A percentile compares a stretch with the other conserved stretches of the same genome.
Evolutionary conservation across 64 coral and sea anemone genomes (phyloP).

Genomic region (Actinia equina): DNA sequence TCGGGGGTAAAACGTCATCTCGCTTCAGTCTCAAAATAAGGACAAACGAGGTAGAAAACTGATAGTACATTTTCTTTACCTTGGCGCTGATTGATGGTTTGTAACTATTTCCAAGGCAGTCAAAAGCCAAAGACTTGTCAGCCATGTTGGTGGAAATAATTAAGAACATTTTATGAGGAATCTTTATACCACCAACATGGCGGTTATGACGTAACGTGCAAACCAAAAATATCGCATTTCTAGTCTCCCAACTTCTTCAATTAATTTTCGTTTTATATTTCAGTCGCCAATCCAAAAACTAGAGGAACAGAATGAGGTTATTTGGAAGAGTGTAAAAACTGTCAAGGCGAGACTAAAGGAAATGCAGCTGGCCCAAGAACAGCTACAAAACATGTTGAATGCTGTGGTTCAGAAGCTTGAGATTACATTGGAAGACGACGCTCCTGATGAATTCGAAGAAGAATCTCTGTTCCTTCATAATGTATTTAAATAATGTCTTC

Average conservation of each 20-base stretch:
- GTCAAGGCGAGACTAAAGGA: slow-evolving; percentile 33
- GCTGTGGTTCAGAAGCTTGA: slow-evolving; percentile 63
- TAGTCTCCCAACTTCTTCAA: neutral
- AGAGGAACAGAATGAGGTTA: slow-evolving; percentile 36
- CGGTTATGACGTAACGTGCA: too few relatives aligned
- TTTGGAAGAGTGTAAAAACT: slow-evolving; percentile 25
- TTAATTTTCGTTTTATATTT: neutral
- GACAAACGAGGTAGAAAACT: too few relatives aligned
- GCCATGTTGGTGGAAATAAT: too few relatives aligned
- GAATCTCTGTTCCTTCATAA: slow-evolving; percentile 37
- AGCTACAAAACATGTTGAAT: slow-evolving; percentile 53
- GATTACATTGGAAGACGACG: slow-evolving; percentile 50
- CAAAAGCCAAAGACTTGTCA: too few relatives aligned
- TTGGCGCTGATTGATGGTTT: too few relatives aligned
- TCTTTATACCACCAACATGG: too few relatives aligned
- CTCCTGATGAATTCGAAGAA: slow-evolving; percentile 21
- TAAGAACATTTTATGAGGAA: too few relatives aligned
- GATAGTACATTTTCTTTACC: too few relatives aligned
- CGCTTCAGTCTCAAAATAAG: too few relatives aligned
- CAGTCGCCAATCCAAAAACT: slow-evolving; percentile 40
- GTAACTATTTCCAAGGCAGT: too few relatives aligned
- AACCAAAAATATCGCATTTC: too few relatives aligned
- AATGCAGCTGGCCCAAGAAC: slow-evolving; percentile 43
- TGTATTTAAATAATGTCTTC: neutral
- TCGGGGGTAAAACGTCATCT: too few relatives aligned